Conservation (phyloP, 2,888 invertebrate species). For the Agonopterix alstromeriana region DNA sequence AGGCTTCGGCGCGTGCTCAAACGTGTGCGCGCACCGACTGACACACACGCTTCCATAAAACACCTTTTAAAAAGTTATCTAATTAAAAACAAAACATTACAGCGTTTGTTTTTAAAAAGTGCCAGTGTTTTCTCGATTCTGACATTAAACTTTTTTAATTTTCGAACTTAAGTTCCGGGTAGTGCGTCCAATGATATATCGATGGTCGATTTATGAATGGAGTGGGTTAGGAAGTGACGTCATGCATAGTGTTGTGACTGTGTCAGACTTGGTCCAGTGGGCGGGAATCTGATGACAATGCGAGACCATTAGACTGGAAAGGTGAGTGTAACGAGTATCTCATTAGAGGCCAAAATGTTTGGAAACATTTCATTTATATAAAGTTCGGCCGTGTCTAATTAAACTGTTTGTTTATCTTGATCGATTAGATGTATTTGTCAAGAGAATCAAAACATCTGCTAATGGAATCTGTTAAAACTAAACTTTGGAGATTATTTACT, state of each 20-base stretch:
- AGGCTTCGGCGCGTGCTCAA: conserved; percentile 68
- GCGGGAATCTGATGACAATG: conserved; percentile 66
- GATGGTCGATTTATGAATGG: conserved; percentile 64
- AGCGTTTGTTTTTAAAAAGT: conserved; percentile 19
- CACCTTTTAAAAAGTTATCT: conserved; percentile 21
- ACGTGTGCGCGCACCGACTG: conserved; percentile 61
- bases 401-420: neutral
- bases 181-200: conserved; percentile 36
- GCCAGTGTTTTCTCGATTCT: conserved; percentile 18
- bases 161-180: conserved; percentile 15
- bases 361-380: conserved; percentile 16
- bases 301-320: conserved; percentile 66
- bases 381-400: neutral
- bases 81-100: conserved; percentile 28
- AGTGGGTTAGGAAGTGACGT: conserved; percentile 70
- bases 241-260: conserved; percentile 70
- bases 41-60: conserved; percentile 47
- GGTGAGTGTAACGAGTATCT: conserved; percentile 55
- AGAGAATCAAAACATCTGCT: no score
- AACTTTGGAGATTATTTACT: no score
- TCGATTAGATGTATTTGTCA: no score
- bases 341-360: conserved; percentile 40
- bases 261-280: conserved; percentile 43
- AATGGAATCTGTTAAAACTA: no score
- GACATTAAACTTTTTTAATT: conserved; percentile 22